These are phyloP conservation scores for Latheticus oryzae DNA, from an alignment of 2,888 invertebrate species.

Conservation along the genomic window DNA sequence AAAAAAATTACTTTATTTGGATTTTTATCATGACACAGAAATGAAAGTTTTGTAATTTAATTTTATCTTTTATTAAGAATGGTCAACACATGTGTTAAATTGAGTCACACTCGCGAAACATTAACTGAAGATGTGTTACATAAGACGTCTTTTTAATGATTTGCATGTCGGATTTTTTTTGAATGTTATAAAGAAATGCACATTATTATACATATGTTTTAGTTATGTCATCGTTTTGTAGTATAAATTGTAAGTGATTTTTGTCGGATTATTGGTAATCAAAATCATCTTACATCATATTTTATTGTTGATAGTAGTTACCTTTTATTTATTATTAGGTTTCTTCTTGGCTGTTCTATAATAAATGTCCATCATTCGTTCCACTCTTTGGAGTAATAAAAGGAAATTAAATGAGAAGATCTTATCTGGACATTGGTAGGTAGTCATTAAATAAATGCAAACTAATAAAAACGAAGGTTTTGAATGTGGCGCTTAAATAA, in stretches of 20 bases:
- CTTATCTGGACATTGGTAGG: conserved; percentile 29
- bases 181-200: conserved; percentile 27
- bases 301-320: conserved; percentile 20
- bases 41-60: conserved; percentile 30
- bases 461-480: conserved; percentile 36
- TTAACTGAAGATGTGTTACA: conserved; percentile 35
- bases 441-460: conserved; percentile 34
- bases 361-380: conserved; percentile 30
- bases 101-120: conserved; percentile 30
- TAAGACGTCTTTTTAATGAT: conserved; percentile 27
- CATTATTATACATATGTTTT: conserved; percentile 29
- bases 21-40: conserved; percentile 15
- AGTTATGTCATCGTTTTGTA: conserved; percentile 25
- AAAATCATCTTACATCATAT: conserved; percentile 9
- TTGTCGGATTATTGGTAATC: conserved; percentile 4
- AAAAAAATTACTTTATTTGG: conserved; percentile 33
- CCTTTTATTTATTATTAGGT: conserved; percentile 17
- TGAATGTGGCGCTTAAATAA: conserved; percentile 27
- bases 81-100: conserved; percentile 32
- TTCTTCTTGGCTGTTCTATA: conserved; percentile 15
- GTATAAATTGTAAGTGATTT: conserved; percentile 23
- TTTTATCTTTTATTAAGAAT: conserved; percentile 26
- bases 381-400: conserved; percentile 30
- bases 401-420: conserved; percentile 30
- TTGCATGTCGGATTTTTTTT: conserved; percentile 31